A percentile compares a stretch with the other conserved stretches of the same genome.
These are phyloP conservation scores for Cygnus buccinator DNA, from an alignment of 2,113 vertebrate species.

Conservation along the genomic window DNA sequence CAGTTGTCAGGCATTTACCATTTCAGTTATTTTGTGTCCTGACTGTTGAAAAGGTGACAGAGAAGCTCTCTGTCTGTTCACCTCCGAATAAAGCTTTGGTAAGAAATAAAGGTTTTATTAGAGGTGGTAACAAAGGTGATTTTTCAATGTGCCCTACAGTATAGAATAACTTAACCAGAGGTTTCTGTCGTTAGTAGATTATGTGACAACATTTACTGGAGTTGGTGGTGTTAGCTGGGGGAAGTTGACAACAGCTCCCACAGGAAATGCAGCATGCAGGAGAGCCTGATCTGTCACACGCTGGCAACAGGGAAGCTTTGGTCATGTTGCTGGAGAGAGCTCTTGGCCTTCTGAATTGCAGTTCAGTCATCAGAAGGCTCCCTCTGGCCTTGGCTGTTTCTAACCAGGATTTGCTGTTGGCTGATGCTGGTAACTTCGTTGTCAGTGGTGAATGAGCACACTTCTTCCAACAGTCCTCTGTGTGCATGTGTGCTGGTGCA, in stretches of 20 bases:
- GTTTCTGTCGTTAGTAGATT: slow-evolving; percentile 14
- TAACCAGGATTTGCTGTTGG: not conserved
- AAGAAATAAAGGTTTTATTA: slow-evolving; percentile 12
- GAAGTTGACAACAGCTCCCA: not conserved
- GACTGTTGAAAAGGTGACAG: not conserved
- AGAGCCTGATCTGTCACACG: not conserved
- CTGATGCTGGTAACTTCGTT: not conserved
- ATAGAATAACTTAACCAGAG: slow-evolving; percentile 2
- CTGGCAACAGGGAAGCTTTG: not conserved
- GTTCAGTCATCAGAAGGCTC: not conserved
- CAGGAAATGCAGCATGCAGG: not conserved
- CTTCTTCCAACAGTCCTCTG: not conserved
- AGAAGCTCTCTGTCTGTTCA: not conserved
- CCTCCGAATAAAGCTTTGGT: not conserved
- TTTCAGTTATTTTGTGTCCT: not conserved
- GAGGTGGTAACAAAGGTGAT: not conserved
- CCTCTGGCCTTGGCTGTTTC: not conserved
- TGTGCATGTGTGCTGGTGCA: not conserved
- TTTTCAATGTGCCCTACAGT: not conserved
- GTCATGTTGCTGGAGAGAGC: not conserved
- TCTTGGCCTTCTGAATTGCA: not conserved
- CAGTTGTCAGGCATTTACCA: not conserved
- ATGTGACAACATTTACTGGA: slow-evolving; percentile 38
- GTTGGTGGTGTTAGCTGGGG: not conserved
- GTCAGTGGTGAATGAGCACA: not conserved